Evolutionary conservation across 2,888 invertebrate species (phyloP).

Genomic region (Leucophenga maculata): DNA sequence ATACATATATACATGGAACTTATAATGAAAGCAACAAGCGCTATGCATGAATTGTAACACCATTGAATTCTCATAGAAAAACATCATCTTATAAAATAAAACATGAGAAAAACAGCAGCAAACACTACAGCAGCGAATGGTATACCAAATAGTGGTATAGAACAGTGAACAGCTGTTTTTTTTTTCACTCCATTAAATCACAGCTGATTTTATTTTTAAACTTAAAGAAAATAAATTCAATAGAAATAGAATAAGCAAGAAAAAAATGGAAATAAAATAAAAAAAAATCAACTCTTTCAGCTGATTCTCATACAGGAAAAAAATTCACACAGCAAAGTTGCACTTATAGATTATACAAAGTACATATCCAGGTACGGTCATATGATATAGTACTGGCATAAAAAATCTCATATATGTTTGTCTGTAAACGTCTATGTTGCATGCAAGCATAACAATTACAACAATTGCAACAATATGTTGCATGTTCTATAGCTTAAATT

Average conservation of each 20-base stretch:
- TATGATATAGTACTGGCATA: too few species aligned
- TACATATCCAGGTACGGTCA: not conserved
- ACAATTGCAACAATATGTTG: slow-evolving; percentile 1
- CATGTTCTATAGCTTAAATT: not conserved
- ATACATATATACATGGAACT: too few species aligned
- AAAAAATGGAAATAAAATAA: too few species aligned
- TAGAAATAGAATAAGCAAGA: too few species aligned
- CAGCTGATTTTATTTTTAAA: slow-evolving; percentile 5
- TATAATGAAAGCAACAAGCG: too few species aligned
- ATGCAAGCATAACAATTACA: slow-evolving; percentile 3
- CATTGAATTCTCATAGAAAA: not conserved
- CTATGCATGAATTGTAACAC: not conserved
- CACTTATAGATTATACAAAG: not conserved
- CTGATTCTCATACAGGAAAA: too few species aligned
- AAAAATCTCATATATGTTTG: not conserved
- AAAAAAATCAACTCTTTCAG: too few species aligned
- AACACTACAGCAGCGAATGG: not conserved
- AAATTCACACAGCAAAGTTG: slow-evolving; percentile 10
- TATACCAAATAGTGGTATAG: not conserved
- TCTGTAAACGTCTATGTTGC: slow-evolving; percentile 6
- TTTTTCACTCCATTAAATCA: slow-evolving; percentile 17
- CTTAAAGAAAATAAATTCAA: not conserved
- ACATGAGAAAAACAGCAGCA: not conserved
- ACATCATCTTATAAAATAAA: too few species aligned
- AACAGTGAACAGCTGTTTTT: slow-evolving; percentile 9